Base-by-base conservation (phyloP, 2,888 invertebrate genomes). In the Leptinotarsa peninsularis region DNA sequence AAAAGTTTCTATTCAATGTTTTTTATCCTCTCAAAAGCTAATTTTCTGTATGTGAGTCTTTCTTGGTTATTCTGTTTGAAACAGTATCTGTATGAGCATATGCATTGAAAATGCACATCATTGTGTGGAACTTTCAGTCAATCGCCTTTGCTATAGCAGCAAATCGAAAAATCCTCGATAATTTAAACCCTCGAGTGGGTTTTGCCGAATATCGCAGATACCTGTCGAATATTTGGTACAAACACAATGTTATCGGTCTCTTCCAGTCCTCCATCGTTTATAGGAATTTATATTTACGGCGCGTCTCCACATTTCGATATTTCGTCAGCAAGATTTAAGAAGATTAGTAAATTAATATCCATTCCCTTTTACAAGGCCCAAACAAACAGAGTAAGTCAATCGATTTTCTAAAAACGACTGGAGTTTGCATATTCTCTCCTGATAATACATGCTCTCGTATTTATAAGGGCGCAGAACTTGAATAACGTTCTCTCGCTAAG, bases 271-370 rank as follows among this genome's bases (percentile, higher is more conserved):
- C 49, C 68, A 43, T 54, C 58, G n/a, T 70, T 70, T 52, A 74
- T 70, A 67, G 66, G 71, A 79, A 75, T 78, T 81, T 77, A 78
- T 80, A 81, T 81, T 81, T 81, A 82, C 79, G 78, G 71, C 56
- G n/a, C 43, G 69, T 69, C 70, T 73, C 77, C 66, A 78, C 80
- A 79, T 80, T 79, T 80, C 80, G 80, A 80, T 80, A 80, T 82
- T 78, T 79, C 79, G 81, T 81, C 81, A 82, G 82, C 82, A 77
- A 81, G 82, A 82, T 82, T 82, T 81, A 83, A 82, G 82, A 76
- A 82, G 82, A 83, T 83, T 82, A 81, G 77, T 72, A 82, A 82
- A 83, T 83, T 83, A 82, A 82, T 82, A 80, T 78, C 79, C 78
- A 74, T 76, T 63, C 3, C n/a, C n/a, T 33, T 63, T 33, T 43